Evolutionary conservation across 37 sponge, comb jelly and placozoan genomes (phyloP), one percentile per base, ranked within the genome.

Genomic region (Geodia barretti): DNA sequence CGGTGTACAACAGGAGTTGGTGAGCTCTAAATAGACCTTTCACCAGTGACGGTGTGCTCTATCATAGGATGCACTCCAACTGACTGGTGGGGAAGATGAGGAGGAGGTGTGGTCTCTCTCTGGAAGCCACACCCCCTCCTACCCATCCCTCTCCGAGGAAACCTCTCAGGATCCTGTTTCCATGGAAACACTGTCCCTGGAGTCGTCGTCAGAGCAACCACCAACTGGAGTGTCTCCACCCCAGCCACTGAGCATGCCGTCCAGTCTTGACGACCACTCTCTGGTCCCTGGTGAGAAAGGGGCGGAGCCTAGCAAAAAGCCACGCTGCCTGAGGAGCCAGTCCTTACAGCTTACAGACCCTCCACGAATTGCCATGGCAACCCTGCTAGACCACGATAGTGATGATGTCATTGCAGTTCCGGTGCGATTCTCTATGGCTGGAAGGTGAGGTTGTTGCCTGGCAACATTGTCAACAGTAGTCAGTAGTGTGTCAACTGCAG

Each of bases 341-440:
- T n/a, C n/a, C n/a, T n/a, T n/a, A n/a, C n/a, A n/a, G n/a, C n/a
- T n/a, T n/a, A n/a, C 28, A 63, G 64, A 63, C 4, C 64, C 64
- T 9, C 64, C 35, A 31, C 35, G 20, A 20, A 34, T 33, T 30
- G 31, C 69, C 35, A 7, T 68, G 69, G 69, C 31, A 33, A 68
- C 20, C 20, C 69, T 47, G 7, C 14, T 47, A 14, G 54, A 47
- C 14, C 54, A 47, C 14, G 54, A 47, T 47, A 47, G 54, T 47
- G 76, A 76, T n/a, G 78, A 78, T 78, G 67, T 64, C 11, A 66
- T 78, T 8, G 78, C 78, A 17, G 67, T 78, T 4, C 78, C 66
- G 7, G 78, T 63, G 0, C 78, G 78, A n/a, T 40, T 65, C 11
- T 2, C 66, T 40, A 0, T 25, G 78, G 78, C 64, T 65, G 25